phyloP scores from a whole-genome alignment of 2,113 vertebrate species.

The Alaudala cheleensis region DNA sequence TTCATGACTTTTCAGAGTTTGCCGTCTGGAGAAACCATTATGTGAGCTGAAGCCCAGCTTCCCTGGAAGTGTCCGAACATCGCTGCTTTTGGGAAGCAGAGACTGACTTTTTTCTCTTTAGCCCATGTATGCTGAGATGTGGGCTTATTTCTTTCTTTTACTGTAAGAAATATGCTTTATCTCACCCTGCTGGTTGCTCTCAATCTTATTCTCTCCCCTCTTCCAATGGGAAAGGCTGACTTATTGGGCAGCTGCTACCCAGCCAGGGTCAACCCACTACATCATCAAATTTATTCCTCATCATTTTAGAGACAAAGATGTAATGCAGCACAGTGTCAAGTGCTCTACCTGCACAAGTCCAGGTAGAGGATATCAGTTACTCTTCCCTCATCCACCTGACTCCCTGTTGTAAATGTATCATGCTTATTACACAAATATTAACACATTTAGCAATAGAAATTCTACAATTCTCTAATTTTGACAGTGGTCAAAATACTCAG shows the following conservation, averaged over 20 bases:
- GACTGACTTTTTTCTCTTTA: background rate
- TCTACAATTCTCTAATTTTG: background rate
- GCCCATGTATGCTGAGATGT: background rate
- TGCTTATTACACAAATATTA: background rate
- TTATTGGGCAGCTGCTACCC: background rate
- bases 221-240: background rate
- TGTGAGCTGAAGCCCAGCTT: accelerated
- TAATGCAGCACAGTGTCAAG: background rate
- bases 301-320: background rate
- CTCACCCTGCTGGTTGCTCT: background rate
- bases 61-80: background rate
- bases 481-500: background rate
- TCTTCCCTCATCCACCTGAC: background rate
- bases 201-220: background rate
- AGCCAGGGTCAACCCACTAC: too few relatives aligned
- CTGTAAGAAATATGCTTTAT: background rate
- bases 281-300: background rate
- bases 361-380: background rate
- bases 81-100: background rate
- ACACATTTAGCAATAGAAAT: background rate
- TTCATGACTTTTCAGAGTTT: background rate
- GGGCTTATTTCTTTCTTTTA: background rate
- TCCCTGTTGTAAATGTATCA: background rate
- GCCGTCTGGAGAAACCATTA: background rate
- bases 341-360: background rate